Base-by-base conservation (phyloP, 2,888 invertebrate genomes). In the Scaeva pyrastri region DNA sequence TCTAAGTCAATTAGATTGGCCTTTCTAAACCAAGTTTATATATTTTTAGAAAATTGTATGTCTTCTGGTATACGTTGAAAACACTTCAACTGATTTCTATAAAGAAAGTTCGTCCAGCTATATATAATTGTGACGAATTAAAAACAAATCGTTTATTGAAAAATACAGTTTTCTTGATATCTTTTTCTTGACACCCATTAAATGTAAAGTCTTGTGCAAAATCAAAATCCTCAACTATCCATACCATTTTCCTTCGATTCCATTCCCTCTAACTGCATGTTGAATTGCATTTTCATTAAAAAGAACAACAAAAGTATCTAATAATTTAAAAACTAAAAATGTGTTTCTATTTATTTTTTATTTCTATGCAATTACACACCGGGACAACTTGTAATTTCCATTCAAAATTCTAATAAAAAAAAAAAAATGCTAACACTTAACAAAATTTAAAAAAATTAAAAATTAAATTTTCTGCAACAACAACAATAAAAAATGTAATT, bases 381-480 rank as follows among this genome's bases (percentile, higher is more conserved):
- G 80, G 87, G 73, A 87, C 80, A 76, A 81, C 74, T 84, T 81
- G 66, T 77, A 74, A 41, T 88, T 75, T 88, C 39, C 73, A 75
- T 73, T 82, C 58, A 62, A 78, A 70, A 76, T 41, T 74, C 31
- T 71, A 80, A 84, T 83, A 66, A 80, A 52, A 52, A 31, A 31
- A n/a, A 52, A 82, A 55, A 58, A 72, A 31, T 76, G 73, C 70
- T 81, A 88, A 88, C 81, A 74, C 64, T 62, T 48, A 75, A 66
- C 19, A 56, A 71, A 77, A 72, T 23, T 73, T 71, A 71, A 80
- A 36, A 50, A 41, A 50, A 73, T 64, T 70, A 74, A 48, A 78
- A 43, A 23, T 11, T 56, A 80, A 74, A 50, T 26, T 31, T 77
- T 41, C 72, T 76, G 79, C 50, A 70, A 68, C 66, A 75, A 62